Evolutionary conservation across 1,140 invertebrate genomes (phyloP), one percentile per base, ranked within the genome.

Genomic region (Brachionus manjavacas): DNA sequence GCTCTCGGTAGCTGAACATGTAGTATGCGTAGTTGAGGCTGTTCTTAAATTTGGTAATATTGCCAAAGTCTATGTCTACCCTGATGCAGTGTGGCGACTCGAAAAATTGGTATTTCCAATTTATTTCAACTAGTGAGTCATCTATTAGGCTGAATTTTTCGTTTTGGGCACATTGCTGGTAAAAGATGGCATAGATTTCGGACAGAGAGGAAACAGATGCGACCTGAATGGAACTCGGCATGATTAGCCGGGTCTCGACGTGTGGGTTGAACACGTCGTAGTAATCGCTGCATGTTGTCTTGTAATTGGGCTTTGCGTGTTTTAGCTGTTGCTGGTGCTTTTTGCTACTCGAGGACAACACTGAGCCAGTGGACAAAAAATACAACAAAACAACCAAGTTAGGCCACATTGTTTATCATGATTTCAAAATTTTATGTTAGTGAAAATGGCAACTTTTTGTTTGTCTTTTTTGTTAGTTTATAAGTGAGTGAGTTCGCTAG

Each of bases 61-160:
- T 81, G 6, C 79, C 79, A 12, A 81, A 64, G 28, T 81, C 79
- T 20, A 81, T 39, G 23, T 28, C 52, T 1, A 81, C 39, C 28
- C 64, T n/a, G n/a, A 81, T 81, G 39, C 79, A 81, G 35, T 81
- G 79, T 11, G 52, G 52, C n/a, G 64, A 68, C 39, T 81, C 79
- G 14, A 64, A 81, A 64, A 81, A 81, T 81, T 68, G 79, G 31
- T 81, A 81, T 4, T 68, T 60, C 79, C 79, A 81, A 46, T 52
- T 81, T 25, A 81, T 60, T 76, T 76, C 72, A 7, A 76, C 14
- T 4, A 76, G 12, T 2, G 39, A 46, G 11, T 46, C n/a, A 49
- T 76, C 31, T 35, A 76, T 23, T 14, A 16, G 14, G 8, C 7
- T 25, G 20, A 76, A 52, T 23, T 1, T 49, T 2, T 23, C 3